These are phyloP conservation scores for Oryzias woworae DNA, from an alignment of 2,113 vertebrate genomes.

Conservation along the genomic window DNA sequence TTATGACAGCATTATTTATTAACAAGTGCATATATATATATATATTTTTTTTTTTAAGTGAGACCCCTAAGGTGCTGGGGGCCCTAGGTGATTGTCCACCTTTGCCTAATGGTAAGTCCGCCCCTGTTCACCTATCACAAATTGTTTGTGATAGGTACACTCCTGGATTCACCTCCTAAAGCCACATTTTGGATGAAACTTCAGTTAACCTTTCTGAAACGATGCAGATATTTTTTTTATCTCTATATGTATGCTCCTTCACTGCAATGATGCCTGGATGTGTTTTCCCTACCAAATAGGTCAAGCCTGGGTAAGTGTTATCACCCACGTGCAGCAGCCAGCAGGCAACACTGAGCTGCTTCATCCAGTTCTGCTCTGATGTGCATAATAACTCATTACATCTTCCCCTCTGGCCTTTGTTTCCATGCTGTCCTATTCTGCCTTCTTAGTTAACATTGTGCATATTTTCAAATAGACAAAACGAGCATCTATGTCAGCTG, in stretches of 20 bases:
- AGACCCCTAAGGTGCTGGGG: too few relatives aligned
- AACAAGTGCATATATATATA: too few relatives aligned
- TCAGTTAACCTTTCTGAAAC: too few relatives aligned
- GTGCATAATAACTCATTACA: constrained; percentile 41
- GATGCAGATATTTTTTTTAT: not conserved
- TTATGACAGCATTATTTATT: too few relatives aligned
- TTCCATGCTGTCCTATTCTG: constrained; percentile 19
- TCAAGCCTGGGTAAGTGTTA: constrained; percentile 39
- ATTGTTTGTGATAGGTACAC: too few relatives aligned
- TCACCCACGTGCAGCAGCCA: constrained; percentile 44
- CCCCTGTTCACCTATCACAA: too few relatives aligned
- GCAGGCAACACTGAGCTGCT: constrained; percentile 19
- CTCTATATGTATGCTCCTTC: not conserved
- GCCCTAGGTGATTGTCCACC: too few relatives aligned
- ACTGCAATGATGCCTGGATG: constrained; percentile 7
- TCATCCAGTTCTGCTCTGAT: constrained; percentile 23
- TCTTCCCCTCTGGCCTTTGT: constrained; percentile 30
- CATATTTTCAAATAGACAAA: constrained; percentile 19
- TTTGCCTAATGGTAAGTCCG: too few relatives aligned
- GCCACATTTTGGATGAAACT: too few relatives aligned
- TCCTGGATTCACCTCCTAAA: too few relatives aligned
- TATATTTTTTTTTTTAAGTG: too few relatives aligned
- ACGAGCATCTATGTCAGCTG: not conserved
- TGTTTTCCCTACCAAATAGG: constrained; percentile 29
- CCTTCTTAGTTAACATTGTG: constrained; percentile 18